Percentiles rank a stretch among this genome's conserved stretches.
phyloP scores from a whole-genome alignment of 2,888 invertebrate species.

The Ophraella communa region DNA sequence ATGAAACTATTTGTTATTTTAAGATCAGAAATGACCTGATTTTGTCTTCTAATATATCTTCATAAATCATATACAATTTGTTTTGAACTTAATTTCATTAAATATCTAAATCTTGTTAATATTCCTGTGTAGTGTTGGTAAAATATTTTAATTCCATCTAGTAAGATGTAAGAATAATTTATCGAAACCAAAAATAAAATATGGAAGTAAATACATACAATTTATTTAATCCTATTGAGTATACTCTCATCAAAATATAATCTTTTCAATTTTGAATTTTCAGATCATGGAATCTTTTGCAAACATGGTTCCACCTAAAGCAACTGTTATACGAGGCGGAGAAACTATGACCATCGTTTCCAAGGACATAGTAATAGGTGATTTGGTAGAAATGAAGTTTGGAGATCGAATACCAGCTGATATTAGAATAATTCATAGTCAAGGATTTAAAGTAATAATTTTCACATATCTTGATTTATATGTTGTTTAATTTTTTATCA shows the following conservation, averaged over 20 bases:
- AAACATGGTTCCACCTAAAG: conserved; percentile 79
- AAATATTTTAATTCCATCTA: too few relatives aligned
- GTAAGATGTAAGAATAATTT: too few relatives aligned
- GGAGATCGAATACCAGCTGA: conserved; percentile 93
- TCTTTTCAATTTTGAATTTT: conserved; percentile 20
- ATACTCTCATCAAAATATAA: not conserved
- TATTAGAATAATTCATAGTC: conserved; percentile 71
- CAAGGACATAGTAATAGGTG: conserved; percentile 78
- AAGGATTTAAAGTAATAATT: conserved; percentile 54
- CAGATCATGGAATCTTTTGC: conserved; percentile 87
- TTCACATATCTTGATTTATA: not conserved
- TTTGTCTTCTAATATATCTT: too few relatives aligned
- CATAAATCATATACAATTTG: too few relatives aligned
- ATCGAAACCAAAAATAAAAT: too few relatives aligned
- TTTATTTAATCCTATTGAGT: not conserved
- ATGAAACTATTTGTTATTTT: too few relatives aligned
- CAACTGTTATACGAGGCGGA: conserved; percentile 76
- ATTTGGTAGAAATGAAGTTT: conserved; percentile 82
- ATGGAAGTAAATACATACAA: too few relatives aligned
- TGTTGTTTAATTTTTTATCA: too few relatives aligned
- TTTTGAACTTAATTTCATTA: too few relatives aligned
- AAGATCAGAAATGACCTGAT: too few relatives aligned
- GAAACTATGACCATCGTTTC: conserved; percentile 68
- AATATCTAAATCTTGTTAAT: too few relatives aligned
- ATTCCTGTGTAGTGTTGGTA: too few relatives aligned